Conservation (phyloP, 2,888 invertebrate genomes). For the Catonia carolina region DNA sequence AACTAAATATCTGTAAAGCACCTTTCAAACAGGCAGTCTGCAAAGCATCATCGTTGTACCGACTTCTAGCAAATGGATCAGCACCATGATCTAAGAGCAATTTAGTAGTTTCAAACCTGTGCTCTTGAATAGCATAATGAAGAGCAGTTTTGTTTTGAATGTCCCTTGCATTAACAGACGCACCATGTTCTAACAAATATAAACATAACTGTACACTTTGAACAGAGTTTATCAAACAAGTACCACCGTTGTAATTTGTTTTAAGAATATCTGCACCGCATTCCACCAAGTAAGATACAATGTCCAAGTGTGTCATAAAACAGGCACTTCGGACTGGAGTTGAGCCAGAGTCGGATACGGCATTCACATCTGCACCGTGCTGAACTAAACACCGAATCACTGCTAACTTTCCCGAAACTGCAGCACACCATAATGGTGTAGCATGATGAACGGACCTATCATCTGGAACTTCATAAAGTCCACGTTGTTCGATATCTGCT, state of each 20-base stretch:
- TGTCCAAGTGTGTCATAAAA: conserved; percentile 82
- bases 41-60: conserved; percentile 82
- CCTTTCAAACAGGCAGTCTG: conserved; percentile 80
- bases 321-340: conserved; percentile 87
- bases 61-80: conserved; percentile 65
- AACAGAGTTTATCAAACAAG: conserved; percentile 88
- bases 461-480: conserved; percentile 76
- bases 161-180: conserved; percentile 78
- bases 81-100: conserved; percentile 73
- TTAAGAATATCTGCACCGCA: conserved; percentile 76
- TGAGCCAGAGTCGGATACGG: conserved; percentile 75
- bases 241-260: conserved; percentile 86
- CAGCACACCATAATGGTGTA: conserved; percentile 88
- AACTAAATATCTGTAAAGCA: conserved; percentile 62
- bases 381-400: conserved; percentile 71
- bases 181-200: conserved; percentile 71
- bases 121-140: conserved; percentile 77
- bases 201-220: conserved; percentile 76
- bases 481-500: conserved; percentile 80
- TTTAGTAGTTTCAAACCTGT: conserved; percentile 71
- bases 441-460: conserved; percentile 73
- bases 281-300: conserved; percentile 66
- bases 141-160: conserved; percentile 86
- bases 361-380: conserved; percentile 79
- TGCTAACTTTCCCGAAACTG: conserved; percentile 72